Percentiles rank a stretch among this genome's conserved stretches.
These are phyloP conservation scores for Brassicogethes aeneus DNA, from an alignment of 2,888 invertebrate genomes.

Conservation along the genomic window DNA sequence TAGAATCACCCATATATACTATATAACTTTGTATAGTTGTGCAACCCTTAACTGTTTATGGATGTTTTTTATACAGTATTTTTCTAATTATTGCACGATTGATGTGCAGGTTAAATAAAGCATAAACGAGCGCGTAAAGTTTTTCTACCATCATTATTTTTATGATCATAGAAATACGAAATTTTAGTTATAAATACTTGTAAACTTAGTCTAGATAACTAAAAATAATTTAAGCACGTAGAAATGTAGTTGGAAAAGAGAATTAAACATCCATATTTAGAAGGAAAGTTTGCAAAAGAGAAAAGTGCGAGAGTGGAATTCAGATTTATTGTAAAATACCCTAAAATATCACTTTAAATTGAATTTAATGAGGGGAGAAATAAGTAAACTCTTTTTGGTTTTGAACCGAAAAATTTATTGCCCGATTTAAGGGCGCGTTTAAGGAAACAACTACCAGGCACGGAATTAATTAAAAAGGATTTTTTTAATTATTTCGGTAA, in stretches of 20 bases:
- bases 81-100: too few relatives aligned
- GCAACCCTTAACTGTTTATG: too few relatives aligned
- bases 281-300: slow-evolving; percentile 12
- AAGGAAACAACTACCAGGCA: too few relatives aligned
- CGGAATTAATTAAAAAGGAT: too few relatives aligned
- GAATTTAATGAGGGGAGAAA: not conserved
- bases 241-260: slow-evolving; percentile 18
- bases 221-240: slow-evolving; percentile 19
- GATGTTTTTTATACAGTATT: too few relatives aligned
- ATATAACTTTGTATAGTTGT: too few relatives aligned
- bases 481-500: too few relatives aligned
- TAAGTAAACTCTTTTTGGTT: slow-evolving; percentile 1
- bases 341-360: not conserved
- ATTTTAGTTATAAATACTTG: slow-evolving; percentile 6
- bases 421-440: not conserved
- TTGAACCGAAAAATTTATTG: slow-evolving; percentile 1
- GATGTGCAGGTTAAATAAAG: too few relatives aligned
- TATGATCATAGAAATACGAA: not conserved
- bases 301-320: slow-evolving; percentile 1
- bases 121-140: too few relatives aligned
- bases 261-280: slow-evolving; percentile 22
- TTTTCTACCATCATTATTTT: too few relatives aligned
- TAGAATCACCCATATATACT: too few relatives aligned
- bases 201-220: slow-evolving; percentile 16
- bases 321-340: slow-evolving; percentile 2